Base-by-base conservation (phyloP, 2,888 invertebrate species). In the Drosophila antonietae region DNA sequence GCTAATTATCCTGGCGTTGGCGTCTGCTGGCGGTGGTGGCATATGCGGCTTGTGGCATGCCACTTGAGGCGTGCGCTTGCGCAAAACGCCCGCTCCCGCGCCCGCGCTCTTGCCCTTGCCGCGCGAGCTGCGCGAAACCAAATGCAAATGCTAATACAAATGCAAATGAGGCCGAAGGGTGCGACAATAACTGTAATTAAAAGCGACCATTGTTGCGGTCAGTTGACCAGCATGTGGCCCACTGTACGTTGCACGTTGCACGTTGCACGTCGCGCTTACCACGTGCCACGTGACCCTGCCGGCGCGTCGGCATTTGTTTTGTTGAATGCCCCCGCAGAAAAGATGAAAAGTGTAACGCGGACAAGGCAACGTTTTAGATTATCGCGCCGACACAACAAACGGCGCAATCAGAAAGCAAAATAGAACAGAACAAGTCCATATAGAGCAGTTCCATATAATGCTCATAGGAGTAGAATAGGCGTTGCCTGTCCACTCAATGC, bases 121-220 rank as follows among this genome's bases (percentile, higher is more conserved):
- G 23, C 33, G 37, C 33, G 37, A 37, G 23, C 18, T 15, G 33
- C 39, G 41, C 47, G 31, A 51, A 51, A 51, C 41, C 41, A 52
- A 66, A 63, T 67, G 72, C 60, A 15, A 84, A 88, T 84, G 84
- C 49, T 39, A 66, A 62, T 66, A 70, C 60, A 14, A 84, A 88
- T 84, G 84, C 83, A 77, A 85, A 84, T 89, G 81, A 69, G 80
- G 64, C 28, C 76, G 87, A 89, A 73, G 84, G 84, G 84, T 83
- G 89, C 84, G 79, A 85, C 84, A 86, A 86, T 86, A 85, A 86
- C 80, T 77, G 86, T 89, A 86, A 86, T 86, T 86, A 89, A 86
- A 86, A 74, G 88, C 71, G 61, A 84, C 82, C 85, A 86, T 86
- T 86, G 86, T 88, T 86, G 86, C 85, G 86, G 86, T 89, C 86